Base-by-base conservation (phyloP, 92 coral and sea anemone species). In the Pocillopora meandrina region DNA sequence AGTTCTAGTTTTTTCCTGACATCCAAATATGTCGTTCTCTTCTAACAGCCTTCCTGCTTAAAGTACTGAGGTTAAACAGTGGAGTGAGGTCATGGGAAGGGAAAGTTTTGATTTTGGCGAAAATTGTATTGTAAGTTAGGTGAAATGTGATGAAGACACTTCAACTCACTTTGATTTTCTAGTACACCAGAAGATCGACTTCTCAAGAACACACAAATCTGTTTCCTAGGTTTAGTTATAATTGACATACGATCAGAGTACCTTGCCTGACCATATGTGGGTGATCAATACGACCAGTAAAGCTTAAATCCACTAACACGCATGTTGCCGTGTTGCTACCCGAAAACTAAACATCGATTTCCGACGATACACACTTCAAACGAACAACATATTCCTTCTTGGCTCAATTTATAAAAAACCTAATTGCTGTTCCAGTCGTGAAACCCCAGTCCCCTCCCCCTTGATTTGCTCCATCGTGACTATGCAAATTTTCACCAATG, bases 261-360 rank as follows among this genome's bases (percentile, higher is more conserved):
- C 19, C 62, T 81, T 81, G 77, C 85, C 74, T 81, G 85, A 81
- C 85, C 21, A 70, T 21, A 36, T 4, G 42, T 47, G 13, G 21
- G 21, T 20, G 68, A 81, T 15, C 77, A 81, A 81, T 81, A 81
- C 74, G 52, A 14, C 42, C 69, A 56, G 18, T 9, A 11, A 56
- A 70, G n/a, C 74, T 70, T 58, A 33, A 18, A 20, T 42, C 59
- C 56, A 70, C 14, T 15, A 58, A 58, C 66, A 68, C 14, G 84
- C 55, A 57, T 33, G 19, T 57, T 6, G 49, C 10, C 34, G 34
- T 31, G 64, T 11, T 19, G 13, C 20, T 68, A 31, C 16, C 1
- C 20, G 14, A 19, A 36, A 55, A 1, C 17, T 70, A 14, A 15
- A 35, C 3, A 19, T 70, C 13, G 12, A 16, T 36, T 18, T n/a